phyloP scores from a whole-genome alignment of 2,113 vertebrate genomes.

The Xenus cinereus region DNA sequence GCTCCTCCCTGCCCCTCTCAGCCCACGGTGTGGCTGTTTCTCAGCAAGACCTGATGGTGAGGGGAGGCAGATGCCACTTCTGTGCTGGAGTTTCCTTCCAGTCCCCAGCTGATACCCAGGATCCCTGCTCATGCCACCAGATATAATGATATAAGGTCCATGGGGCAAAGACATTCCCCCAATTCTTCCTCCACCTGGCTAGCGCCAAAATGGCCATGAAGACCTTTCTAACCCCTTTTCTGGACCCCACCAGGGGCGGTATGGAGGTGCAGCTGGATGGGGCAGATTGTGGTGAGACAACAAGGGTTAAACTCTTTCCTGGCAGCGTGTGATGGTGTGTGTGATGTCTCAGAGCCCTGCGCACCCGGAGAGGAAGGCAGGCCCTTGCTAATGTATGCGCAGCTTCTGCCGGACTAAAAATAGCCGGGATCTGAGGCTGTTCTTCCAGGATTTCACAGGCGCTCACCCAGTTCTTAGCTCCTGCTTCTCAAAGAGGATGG shows the following conservation, averaged over 20 bases:
- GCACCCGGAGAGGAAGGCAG: conserved; percentile 8
- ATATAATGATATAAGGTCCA: background rate
- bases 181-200: background rate
- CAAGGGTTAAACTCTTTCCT: conserved; percentile 24
- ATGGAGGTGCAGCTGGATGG: background rate
- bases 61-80: background rate
- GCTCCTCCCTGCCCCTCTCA: background rate
- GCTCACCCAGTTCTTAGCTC: conserved; percentile 48
- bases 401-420: conserved; percentile 62
- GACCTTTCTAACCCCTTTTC: background rate
- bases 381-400: conserved; percentile 43
- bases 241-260: fast-evolving
- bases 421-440: conserved; percentile 55
- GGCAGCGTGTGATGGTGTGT: background rate
- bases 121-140: background rate
- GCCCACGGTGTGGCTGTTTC: fast-evolving
- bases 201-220: background rate
- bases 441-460: conserved; percentile 66
- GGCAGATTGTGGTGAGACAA: fast-evolving
- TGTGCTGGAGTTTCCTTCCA: background rate
- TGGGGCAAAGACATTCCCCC: background rate
- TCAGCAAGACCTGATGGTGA: background rate
- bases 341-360: background rate
- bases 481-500: conserved; percentile 11
- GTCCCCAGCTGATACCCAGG: background rate